Conservation (phyloP, 2,797 vertebrate genomes). For the Hydrophis major region DNA sequence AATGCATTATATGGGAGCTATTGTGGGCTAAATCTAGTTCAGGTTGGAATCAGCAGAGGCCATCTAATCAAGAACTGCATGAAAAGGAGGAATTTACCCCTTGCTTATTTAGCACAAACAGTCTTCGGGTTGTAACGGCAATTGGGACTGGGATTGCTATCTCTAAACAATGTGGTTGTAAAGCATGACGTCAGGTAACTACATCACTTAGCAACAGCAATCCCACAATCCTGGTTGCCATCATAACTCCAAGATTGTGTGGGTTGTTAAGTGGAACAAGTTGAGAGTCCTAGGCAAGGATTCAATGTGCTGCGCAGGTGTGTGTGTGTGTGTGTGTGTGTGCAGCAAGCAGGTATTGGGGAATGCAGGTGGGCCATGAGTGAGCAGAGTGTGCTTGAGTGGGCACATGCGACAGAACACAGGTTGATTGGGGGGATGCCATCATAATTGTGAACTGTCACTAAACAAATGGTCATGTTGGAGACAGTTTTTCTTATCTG, state of each 20-base stretch:
- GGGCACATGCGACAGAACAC: not conserved
- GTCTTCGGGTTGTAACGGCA: not conserved
- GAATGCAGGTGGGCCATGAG: not conserved
- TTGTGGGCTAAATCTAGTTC: not conserved
- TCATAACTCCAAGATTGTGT: not conserved
- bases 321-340: no score
- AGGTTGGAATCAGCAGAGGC: not conserved
- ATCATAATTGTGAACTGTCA: not conserved
- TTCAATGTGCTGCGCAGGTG: not conserved
- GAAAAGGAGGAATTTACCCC: not conserved
- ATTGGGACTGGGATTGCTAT: not conserved
- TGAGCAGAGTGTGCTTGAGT: not conserved
- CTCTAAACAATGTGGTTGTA: not conserved
- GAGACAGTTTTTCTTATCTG: not conserved
- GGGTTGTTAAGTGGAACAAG: not conserved
- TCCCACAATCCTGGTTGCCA: not conserved
- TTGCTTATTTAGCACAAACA: not conserved
- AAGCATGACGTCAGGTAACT: not conserved
- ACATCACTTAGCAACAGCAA: not conserved
- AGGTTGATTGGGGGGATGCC: not conserved
- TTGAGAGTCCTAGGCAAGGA: not conserved
- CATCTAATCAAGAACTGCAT: not conserved
- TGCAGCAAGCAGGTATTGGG: not conserved
- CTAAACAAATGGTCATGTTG: not conserved
- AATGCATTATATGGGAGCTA: constrained; percentile 39